Evolutionary conservation across 1,140 invertebrate genomes (phyloP), one percentile per base, ranked within the genome.

Genomic region (Drosophila parvula): DNA sequence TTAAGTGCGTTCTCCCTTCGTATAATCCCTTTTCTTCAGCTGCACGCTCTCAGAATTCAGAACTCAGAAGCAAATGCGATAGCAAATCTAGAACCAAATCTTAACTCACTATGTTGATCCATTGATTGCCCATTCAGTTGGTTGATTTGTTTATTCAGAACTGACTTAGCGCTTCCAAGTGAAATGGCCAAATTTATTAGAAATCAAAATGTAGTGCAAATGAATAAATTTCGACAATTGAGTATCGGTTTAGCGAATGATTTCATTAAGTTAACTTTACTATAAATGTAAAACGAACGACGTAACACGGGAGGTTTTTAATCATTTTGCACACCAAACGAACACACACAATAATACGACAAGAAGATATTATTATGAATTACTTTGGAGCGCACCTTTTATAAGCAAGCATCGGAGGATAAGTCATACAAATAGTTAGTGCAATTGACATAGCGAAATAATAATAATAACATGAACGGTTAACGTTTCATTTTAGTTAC

Each of bases 181-280:
- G 75, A 81, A 90, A 88, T 90, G 79, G 88, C 88, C 88, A 90
- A 90, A 90, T 90, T 90, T 90, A 81, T 81, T 90, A 90, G 82
- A 74, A 81, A 86, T 76, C 65, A 70, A 82, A 90, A 65, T 62
- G 62, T 70, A 90, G 63, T 64, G 64, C 65, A 61, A 53, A 81
- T 36, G 64, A 73, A 68, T 43, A 63, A 65, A 76, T 65, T 73
- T 73, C 69, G 69, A 73, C 30, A 73, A 71, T 73, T 71, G 69
- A 57, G 50, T 63, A 81, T 57, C 67, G 69, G 67, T 71, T 78
- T 70, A 78, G 76, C 75, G 59, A 75, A 78, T 71, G 58, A 60
- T 76, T 78, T 58, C 57, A 41, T 74, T 79, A 76, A 78, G 77
- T 80, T 80, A 73, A 74, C 30, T 50, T 70, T 71, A 74, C 30